Evolutionary conservation across 2,113 vertebrate species (phyloP), one percentile per base, ranked within the genome.

Genomic region (Heloderma charlesbogerti): DNA sequence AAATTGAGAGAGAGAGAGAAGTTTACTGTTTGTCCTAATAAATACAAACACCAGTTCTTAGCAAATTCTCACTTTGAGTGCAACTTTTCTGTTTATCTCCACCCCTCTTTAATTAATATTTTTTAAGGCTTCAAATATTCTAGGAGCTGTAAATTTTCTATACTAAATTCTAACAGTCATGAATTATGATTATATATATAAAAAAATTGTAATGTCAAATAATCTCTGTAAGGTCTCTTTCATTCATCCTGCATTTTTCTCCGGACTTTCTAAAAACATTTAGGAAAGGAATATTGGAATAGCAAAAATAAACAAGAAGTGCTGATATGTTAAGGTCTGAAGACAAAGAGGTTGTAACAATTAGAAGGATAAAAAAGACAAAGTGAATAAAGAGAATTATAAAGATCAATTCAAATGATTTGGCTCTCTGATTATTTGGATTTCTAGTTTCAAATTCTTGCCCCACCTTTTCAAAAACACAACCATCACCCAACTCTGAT

Each of bases 381-480:
- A 29, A 18, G 12, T 69, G 5, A 67, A 45, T 27, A 67, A 54
- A 54, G 5, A 54, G 51, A 54, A 54, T 54, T 54, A 54, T 54
- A 54, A 86, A 87, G 25, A 40, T 6, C 31, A 29, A 25, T 13
- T 54, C 25, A 84, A 66, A 27, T 22, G 8, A 66, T 63, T 43
- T 84, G 82, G 63, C 9, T 60, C 71, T 89, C 75, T 90, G 78
- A 86, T 92, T 89, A 3, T 93, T 90, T 96, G 60, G 13, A 25
- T 31, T 40, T 9, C 4, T 18, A 6, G 51, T 96, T 96, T 95
- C 94, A 91, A 95, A 93, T 75, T 93, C 81, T 87, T 4, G 45
- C 93, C 90, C 89, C 90, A 91, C 93, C 84, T 67, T 81, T 79
- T 80, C 66, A 45, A 51, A 43, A 83, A 63, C 5, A 25, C 29